These are phyloP conservation scores for Florisuga fusca DNA, from an alignment of 2,797 vertebrate species.

Conservation along the genomic window DNA sequence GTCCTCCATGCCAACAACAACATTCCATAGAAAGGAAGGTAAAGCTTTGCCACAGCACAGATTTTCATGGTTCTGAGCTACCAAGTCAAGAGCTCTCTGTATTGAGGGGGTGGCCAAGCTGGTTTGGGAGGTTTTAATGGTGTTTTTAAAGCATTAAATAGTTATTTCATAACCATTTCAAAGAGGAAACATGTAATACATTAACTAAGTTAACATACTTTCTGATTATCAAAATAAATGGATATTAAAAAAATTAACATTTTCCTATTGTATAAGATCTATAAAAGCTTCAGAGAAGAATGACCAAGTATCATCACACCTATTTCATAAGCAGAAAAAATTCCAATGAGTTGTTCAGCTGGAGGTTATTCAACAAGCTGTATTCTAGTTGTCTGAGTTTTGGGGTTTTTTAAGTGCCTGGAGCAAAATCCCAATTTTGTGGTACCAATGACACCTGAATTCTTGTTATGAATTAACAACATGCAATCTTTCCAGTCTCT, in stretches of 20 bases:
- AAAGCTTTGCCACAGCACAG: neutral
- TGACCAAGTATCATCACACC: neutral
- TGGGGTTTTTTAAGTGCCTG: neutral
- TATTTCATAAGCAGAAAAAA: neutral
- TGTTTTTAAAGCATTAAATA: neutral
- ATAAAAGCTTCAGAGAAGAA: neutral
- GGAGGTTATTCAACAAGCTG: neutral
- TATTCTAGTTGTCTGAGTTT: no score
- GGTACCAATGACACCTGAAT: neutral
- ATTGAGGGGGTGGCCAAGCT: neutral
- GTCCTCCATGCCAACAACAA: neutral
- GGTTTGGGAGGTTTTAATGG: neutral
- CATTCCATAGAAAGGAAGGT: neutral
- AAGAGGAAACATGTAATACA: neutral
- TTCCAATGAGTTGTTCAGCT: neutral
- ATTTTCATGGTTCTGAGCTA: neutral
- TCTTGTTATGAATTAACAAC: neutral
- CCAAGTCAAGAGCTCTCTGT: neutral
- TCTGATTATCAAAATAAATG: neutral
- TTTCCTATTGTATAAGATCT: neutral
- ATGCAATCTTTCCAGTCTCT: neutral
- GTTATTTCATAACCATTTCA: neutral
- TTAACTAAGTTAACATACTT: neutral
- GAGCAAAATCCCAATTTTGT: neutral
- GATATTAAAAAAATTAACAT: neutral